Conservation (phyloP, 2,888 invertebrate genomes). For the Lasioglossum marginatum region DNA sequence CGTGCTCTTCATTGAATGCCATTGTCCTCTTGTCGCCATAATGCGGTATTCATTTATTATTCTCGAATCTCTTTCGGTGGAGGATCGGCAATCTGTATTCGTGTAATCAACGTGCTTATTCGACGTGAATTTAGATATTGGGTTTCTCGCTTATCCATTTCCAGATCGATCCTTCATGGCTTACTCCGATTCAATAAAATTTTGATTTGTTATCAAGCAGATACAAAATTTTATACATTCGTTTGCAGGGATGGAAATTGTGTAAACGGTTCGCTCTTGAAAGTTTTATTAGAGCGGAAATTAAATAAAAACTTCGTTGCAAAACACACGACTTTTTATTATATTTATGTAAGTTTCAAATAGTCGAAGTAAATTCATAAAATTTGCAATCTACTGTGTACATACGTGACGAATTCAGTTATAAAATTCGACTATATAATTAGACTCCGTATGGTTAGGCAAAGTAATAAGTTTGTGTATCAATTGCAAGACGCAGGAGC, state of each 20-base stretch:
- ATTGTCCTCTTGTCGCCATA: slow-evolving; percentile 35
- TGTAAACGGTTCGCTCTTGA: not conserved
- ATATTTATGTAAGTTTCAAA: not conserved
- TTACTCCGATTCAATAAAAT: not conserved
- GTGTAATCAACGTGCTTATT: not conserved
- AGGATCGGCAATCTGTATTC: not conserved
- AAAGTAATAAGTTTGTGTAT: too few species aligned
- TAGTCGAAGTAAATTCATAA: too few species aligned
- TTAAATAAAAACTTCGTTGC: not conserved
- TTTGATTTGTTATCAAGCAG: not conserved
- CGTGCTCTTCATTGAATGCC: slow-evolving; percentile 42
- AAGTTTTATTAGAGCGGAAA: not conserved
- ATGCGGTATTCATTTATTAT: slow-evolving; percentile 43
- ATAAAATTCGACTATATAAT: not conserved
- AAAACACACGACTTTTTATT: not conserved
- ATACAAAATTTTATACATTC: not conserved
- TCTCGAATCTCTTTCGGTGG: slow-evolving; percentile 1
- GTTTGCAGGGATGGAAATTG: not conserved
- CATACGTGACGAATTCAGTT: not conserved
- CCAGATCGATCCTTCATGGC: slow-evolving; percentile 12
- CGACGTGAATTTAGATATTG: slow-evolving; percentile 13
- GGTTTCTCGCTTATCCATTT: not conserved
- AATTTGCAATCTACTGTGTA: not conserved
- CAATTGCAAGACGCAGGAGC: too few species aligned
- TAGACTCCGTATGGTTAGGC: too few species aligned